Conservation (phyloP, 1,140 invertebrate species). For the Neoseiulus cucumeris region DNA sequence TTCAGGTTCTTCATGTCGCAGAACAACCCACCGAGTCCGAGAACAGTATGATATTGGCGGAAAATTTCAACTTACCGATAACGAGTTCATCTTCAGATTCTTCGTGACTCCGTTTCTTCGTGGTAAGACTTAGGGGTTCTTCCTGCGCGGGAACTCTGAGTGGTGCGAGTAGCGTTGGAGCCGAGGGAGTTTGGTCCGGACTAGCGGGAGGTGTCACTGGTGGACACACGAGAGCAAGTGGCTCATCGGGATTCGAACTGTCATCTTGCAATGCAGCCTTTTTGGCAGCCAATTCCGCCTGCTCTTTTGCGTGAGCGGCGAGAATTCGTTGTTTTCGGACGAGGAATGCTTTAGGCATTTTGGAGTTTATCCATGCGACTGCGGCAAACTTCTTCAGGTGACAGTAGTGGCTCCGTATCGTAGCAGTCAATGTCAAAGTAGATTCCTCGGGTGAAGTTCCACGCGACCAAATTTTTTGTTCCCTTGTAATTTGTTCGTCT, state of each 20-base stretch:
- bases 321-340: constrained; percentile 1
- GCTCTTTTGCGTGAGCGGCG: neutral
- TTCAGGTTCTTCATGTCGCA: too few species aligned
- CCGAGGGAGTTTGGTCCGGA: neutral
- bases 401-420: too few species aligned
- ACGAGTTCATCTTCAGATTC: constrained; percentile 4
- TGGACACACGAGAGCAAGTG: neutral
- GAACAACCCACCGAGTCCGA: too few species aligned
- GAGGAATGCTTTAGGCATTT: constrained; percentile 4
- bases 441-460: too few species aligned
- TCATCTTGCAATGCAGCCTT: neutral
- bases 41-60: too few species aligned
- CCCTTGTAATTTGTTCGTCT: too few species aligned
- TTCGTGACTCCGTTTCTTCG: neutral
- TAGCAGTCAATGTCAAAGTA: too few species aligned
- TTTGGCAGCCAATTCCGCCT: constrained; percentile 6
- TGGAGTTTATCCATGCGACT: too few species aligned
- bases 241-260: neutral
- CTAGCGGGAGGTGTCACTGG: constrained; percentile 3
- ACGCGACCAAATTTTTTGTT: too few species aligned
- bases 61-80: neutral
- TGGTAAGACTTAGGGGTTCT: neutral
- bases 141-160: neutral
- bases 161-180: neutral
- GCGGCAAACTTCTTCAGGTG: too few species aligned